Conservation (phyloP, 2,888 invertebrate species). For the Graphium colonna region DNA sequence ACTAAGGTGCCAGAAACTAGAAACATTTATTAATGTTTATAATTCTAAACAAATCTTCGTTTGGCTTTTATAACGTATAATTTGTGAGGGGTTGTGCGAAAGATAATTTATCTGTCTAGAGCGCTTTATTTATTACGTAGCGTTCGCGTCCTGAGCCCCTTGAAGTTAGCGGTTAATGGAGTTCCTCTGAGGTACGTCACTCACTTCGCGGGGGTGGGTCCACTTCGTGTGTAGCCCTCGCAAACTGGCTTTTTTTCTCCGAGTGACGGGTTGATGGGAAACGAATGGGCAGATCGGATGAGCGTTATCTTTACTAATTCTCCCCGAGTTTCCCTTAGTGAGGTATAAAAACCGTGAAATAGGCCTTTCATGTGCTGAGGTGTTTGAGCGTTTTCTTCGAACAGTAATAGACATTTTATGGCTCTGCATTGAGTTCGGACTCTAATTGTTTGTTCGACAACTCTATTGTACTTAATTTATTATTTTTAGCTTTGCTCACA, state of each 20-base stretch:
- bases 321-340: conserved; percentile 15
- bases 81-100: conserved; percentile 73
- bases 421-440: neutral
- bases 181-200: conserved; percentile 67
- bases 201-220: conserved; percentile 39
- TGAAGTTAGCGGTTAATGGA: conserved; percentile 73
- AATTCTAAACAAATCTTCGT: conserved; percentile 72
- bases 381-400: too few relatives aligned
- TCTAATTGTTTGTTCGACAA: too few relatives aligned
- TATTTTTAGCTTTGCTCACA: too few relatives aligned
- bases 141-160: conserved; percentile 73
- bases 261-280: conserved; percentile 57
- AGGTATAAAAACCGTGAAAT: conserved; percentile 7
- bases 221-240: conserved; percentile 41
- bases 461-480: too few relatives aligned
- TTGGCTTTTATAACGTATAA: conserved; percentile 75
- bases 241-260: conserved; percentile 49
- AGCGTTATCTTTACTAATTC: conserved; percentile 23
- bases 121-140: conserved; percentile 76
- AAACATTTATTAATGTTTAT: too few relatives aligned
- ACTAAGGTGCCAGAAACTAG: too few relatives aligned
- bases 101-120: conserved; percentile 79
- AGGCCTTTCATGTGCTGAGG: neutral
- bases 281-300: conserved; percentile 49
- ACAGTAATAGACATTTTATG: neutral